Evolutionary conservation across 2,888 invertebrate species (phyloP).

Genomic region (Omphaloscelis lunosa): DNA sequence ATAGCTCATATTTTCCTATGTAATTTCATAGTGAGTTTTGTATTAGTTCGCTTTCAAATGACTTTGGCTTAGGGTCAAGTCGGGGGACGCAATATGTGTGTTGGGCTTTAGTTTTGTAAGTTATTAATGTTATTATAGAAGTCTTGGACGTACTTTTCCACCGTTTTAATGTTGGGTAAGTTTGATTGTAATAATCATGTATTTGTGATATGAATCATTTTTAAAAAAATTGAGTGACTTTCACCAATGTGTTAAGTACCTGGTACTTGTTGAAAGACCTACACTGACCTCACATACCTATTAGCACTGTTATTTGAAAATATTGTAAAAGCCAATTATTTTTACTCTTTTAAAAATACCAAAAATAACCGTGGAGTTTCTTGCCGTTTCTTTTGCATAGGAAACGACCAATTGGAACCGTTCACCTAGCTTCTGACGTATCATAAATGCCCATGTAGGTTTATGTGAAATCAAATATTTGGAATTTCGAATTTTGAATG

Average conservation of each 20-base stretch:
- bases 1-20: slow-evolving; percentile 68
- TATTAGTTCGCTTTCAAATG: slow-evolving; percentile 61
- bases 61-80: slow-evolving; percentile 43
- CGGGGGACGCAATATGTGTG: background rate
- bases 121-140: background rate
- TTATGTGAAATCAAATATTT: no score
- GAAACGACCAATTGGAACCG: no score
- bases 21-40: slow-evolving; percentile 60
- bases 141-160: background rate
- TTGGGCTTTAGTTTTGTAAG: slow-evolving; percentile 8
- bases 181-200: background rate
- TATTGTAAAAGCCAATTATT: no score
- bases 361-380: no score
- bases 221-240: background rate
- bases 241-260: background rate
- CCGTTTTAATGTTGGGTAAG: background rate
- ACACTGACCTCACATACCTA: no score
- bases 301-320: no score
- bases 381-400: no score
- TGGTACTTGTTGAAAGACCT: no score
- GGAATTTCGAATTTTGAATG: no score
- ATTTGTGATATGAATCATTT: background rate
- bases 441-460: no score
- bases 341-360: no score
- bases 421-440: no score